Base-by-base conservation (phyloP, 2,113 vertebrate species). In the Arvicanthis niloticus region DNA sequence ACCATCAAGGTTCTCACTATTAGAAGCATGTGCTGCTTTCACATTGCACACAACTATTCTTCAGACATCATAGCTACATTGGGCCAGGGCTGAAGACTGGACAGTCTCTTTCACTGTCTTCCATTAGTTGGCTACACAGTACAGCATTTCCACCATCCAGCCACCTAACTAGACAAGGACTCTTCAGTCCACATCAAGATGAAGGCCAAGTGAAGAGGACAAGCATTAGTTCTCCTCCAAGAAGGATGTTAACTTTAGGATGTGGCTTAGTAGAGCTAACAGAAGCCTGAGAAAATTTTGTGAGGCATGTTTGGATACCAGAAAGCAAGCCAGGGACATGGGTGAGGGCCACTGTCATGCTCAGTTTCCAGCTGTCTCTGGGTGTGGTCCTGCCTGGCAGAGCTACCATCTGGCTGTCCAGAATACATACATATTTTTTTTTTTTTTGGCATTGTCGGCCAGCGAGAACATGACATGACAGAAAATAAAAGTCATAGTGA, bases 401-500 rank as follows among this genome's bases (percentile, higher is more conserved):
- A 94, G 17, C 4, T 89, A n/a, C n/a, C 1, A 13, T 37, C 34
- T 22, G 17, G 22, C 26, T 88, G 10, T 42, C 81, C 24, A 65
- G 22, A 90, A 65, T 2, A 85, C 3, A 45, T 16, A 84, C 19
- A 56, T 2, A 45, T 34, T 45, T 45, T 45, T 45, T 45, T 45
- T 45, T 45, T 45, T 53, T 29, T 82, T 72, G 51, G 16, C 24
- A 53, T 1, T 48, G 16, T 84, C 29, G 75, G 56, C 40, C 77
- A 92, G 15, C 75, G 8, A 58, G 24, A 82, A 45, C 37, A 34
- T 2, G 48, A n/a, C 4, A 56, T n/a, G 19, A 95, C 62, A 91
- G 10, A 84, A 95, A 95, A 96, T 70, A 7, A 80, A 94, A 92
- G 73, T 3, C 53, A 56, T 73, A 8, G 48, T 22, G 85, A 82